Base-by-base conservation (phyloP, 37 sponge, comb jelly and placozoan genomes). In the Amphimedon queenslandica region DNA sequence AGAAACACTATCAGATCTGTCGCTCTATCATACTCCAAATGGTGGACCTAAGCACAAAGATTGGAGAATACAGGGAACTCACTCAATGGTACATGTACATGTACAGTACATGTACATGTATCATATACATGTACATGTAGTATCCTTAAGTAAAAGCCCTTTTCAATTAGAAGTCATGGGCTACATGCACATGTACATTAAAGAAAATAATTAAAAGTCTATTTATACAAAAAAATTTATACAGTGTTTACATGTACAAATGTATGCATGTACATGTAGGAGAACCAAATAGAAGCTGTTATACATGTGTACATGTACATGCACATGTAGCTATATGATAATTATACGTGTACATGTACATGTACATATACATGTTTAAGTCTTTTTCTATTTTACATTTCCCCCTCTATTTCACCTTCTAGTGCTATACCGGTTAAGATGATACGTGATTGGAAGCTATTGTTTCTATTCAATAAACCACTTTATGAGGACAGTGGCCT, bases 1-100 rank as follows among this genome's bases (percentile, higher is more conserved):
- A 79, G 55, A 87, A 47, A 66, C 78, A 74, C 37, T 74, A 75
- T 60, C n/a, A 47, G 6, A 24, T 90, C 24, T 87, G 82, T 58
- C 32, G 51, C 41, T 79, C 78, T 56, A 89, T 81, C 1, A 18
- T 89, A 57, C 30, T 78, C 42, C 90, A 86, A 58, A 73, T 96
- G 13, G 66, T 93, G 40, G 97, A 92, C 68, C 53, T 96, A 2
- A 37, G 79, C 28, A 71, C 75, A 41, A 89, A 78, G 55, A 73
- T 93, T 5, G 84, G 81, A 24, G 75, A 90, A 4, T 96, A 93
- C 74, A 80, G 72, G 67, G 80, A 89, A 37, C 66, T 93, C 37
- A 89, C 93, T 3, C 72, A 87, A 33, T 55, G 79, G 90, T 89
- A 55, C 40, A 64, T 20, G 3, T 33, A 36, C 53, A 53, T 72